These are phyloP conservation scores for Ctenodactylus gundi DNA, from an alignment of 2,113 vertebrate species.

Conservation along the genomic window DNA sequence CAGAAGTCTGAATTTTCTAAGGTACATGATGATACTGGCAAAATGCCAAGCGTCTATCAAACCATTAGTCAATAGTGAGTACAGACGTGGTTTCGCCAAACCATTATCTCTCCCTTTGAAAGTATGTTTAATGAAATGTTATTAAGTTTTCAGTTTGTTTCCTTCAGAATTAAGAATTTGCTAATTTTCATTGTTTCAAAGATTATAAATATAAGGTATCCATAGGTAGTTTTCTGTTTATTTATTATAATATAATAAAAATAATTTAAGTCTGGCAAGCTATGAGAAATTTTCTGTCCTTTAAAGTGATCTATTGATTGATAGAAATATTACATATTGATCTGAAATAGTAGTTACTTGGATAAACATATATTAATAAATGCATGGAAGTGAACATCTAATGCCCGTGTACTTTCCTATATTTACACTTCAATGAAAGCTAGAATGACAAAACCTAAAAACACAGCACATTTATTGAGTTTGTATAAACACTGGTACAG, in stretches of 20 bases:
- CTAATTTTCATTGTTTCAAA: not conserved
- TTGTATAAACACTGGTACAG: not conserved
- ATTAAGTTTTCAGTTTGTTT: not conserved
- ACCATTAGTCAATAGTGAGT: not conserved
- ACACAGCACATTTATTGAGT: not conserved
- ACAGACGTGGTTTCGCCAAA: not conserved
- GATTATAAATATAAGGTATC: not conserved
- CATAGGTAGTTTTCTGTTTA: not conserved
- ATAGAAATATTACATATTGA: not conserved
- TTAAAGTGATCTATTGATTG: not conserved
- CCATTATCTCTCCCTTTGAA: not conserved
- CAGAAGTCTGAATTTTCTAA: not conserved
- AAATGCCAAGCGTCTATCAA: not conserved
- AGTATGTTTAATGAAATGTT: not conserved
- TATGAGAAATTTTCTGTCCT: not conserved
- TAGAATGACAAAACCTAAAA: not conserved
- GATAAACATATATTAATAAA: not conserved
- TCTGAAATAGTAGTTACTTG: not conserved
- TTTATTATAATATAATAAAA: slow-evolving; percentile 40
- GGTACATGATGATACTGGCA: not conserved
- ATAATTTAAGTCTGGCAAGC: not conserved
- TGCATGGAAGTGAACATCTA: not conserved
- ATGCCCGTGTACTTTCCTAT: not conserved
- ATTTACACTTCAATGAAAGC: not conserved
- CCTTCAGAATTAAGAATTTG: not conserved